phyloP scores from a whole-genome alignment of 1,140 invertebrate species.

The Sitophilus oryzae region DNA sequence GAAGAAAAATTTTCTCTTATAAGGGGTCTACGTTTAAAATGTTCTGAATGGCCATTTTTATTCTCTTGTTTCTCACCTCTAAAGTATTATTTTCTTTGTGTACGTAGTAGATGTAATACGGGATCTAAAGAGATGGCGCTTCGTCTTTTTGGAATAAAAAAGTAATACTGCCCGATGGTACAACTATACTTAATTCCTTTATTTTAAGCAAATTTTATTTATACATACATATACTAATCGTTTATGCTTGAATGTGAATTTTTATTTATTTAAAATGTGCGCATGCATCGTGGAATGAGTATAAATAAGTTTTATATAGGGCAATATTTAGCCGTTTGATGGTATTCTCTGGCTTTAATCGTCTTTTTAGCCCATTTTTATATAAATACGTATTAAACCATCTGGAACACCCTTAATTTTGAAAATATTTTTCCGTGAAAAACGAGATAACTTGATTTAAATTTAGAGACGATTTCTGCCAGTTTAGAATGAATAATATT shows the following conservation, averaged over 20 bases:
- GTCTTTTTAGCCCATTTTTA: too few relatives aligned
- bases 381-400: too few relatives aligned
- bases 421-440: too few relatives aligned
- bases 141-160: neutral
- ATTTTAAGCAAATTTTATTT: constrained; percentile 11
- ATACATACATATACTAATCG: constrained; percentile 4
- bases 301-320: too few relatives aligned
- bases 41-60: constrained; percentile 17
- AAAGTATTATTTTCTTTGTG: constrained; percentile 23
- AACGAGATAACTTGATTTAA: too few relatives aligned
- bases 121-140: neutral
- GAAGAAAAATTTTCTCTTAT: too few relatives aligned
- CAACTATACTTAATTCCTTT: constrained; percentile 25
- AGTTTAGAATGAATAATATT: neutral
- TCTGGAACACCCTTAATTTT: too few relatives aligned
- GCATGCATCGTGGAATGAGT: constrained; percentile 20
- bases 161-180: neutral
- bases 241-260: constrained; percentile 22
- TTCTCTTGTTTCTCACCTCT: constrained; percentile 9
- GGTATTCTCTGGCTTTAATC: too few relatives aligned
- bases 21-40: constrained; percentile 18
- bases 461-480: too few relatives aligned
- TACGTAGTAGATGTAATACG: constrained; percentile 4
- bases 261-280: constrained; percentile 26
- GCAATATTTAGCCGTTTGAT: too few relatives aligned